phyloP scores from a whole-genome alignment of 2,113 vertebrate genomes.

The Osmerus eperlanus region DNA sequence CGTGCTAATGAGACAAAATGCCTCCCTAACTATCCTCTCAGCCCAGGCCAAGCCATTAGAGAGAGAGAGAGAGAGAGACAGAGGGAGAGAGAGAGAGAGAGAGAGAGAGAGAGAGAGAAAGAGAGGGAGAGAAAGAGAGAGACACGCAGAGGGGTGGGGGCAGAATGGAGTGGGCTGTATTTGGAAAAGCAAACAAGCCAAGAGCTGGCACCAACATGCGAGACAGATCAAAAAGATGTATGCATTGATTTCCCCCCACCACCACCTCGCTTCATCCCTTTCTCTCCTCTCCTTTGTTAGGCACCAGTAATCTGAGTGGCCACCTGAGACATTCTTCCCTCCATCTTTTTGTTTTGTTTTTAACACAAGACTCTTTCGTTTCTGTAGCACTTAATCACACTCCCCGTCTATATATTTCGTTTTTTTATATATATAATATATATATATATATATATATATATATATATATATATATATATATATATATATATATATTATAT shows the following conservation, averaged over 20 bases:
- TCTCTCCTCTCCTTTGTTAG: conserved; percentile 30
- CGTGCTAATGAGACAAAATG: too few relatives aligned
- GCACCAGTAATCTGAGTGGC: conserved; percentile 45
- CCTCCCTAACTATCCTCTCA: too few relatives aligned
- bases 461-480: too few relatives aligned
- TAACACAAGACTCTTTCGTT: too few relatives aligned
- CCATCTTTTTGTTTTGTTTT: too few relatives aligned
- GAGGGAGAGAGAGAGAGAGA: conserved; percentile 1
- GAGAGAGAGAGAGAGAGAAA: neutral
- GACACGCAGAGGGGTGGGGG: conserved; percentile 26
- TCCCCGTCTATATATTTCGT: too few relatives aligned
- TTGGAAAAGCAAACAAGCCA: conserved; percentile 28
- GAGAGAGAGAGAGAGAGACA: neutral
- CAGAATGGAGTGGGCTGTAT: conserved; percentile 40
- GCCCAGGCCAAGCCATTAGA: neutral
- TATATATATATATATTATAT: too few relatives aligned
- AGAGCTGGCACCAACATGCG: too few relatives aligned
- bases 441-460: too few relatives aligned
- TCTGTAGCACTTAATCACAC: too few relatives aligned
- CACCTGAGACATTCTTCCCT: conserved; percentile 43
- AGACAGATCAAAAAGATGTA: conserved; percentile 44
- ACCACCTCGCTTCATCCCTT: conserved; percentile 40
- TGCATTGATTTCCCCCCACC: conserved; percentile 9
- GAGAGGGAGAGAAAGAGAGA: neutral
- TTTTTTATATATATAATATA: too few relatives aligned